Conservation (phyloP, 2,113 vertebrate species). For the Emydocephalus ijimae region DNA sequence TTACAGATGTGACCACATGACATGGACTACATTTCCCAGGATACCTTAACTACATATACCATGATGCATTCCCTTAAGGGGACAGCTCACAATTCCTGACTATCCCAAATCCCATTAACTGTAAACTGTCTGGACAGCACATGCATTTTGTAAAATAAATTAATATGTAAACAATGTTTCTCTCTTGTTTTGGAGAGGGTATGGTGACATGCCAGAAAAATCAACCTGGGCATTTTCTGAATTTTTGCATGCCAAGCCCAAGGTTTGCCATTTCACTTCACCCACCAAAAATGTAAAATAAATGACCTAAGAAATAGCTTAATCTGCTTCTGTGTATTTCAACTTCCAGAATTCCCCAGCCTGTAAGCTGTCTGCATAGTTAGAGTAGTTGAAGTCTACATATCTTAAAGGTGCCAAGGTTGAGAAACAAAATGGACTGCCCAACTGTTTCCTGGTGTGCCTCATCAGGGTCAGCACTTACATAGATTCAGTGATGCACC, state of each 20-base stretch:
- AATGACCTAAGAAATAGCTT: neutral
- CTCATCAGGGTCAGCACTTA: neutral
- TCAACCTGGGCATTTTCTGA: neutral
- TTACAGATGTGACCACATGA: too few relatives aligned
- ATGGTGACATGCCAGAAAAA: neutral
- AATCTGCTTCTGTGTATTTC: neutral
- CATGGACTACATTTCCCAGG: too few relatives aligned
- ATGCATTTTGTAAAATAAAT: neutral
- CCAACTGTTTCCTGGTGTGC: neutral
- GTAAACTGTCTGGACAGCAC: too few relatives aligned
- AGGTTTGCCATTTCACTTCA: neutral
- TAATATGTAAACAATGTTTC: neutral
- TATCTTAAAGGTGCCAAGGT: neutral
- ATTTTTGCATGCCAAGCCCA: neutral
- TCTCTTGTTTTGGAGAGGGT: neutral
- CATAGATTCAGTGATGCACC: neutral
- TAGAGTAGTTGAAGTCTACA: neutral
- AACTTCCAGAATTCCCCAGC: neutral
- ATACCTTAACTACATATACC: too few relatives aligned
- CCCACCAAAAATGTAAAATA: neutral
- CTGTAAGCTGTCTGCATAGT: neutral
- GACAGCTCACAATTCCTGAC: too few relatives aligned
- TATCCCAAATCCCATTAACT: too few relatives aligned
- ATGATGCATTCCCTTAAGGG: too few relatives aligned
- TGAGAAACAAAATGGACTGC: neutral